These are phyloP conservation scores for Octomys mimax DNA, from an alignment of 2,797 vertebrate species.

Conservation along the genomic window DNA sequence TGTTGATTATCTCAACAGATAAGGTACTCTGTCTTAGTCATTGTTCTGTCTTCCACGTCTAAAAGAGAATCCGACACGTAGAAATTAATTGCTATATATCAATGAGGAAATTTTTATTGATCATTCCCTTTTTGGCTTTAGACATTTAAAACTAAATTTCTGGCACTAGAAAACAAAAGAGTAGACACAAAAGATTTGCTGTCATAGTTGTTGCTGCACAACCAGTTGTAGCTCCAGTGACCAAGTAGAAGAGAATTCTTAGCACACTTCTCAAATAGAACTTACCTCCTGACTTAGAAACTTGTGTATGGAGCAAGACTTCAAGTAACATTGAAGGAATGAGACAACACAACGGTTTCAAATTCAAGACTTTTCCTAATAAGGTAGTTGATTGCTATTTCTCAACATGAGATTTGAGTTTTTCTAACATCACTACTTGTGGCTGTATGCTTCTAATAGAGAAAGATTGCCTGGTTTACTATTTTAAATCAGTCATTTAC, in stretches of 20 bases:
- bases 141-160: constrained; percentile 1
- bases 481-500: background rate
- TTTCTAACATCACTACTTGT: background rate
- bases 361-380: background rate
- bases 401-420: background rate
- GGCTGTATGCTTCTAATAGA: background rate
- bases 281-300: background rate
- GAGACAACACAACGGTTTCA: background rate
- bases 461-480: background rate
- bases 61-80: background rate
- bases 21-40: background rate
- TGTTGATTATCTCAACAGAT: background rate
- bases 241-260: background rate
- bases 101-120: constrained; percentile 12
- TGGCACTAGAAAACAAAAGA: constrained; percentile 25
- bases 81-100: constrained; percentile 23
- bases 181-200: background rate
- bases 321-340: background rate
- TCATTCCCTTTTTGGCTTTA: constrained; percentile 11
- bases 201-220: background rate
- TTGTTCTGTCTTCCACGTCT: background rate
- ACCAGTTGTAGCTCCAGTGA: background rate
- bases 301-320: background rate
- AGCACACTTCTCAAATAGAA: background rate
- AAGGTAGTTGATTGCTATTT: background rate